Evolutionary conservation across 2,888 invertebrate genomes (phyloP), one percentile per base, ranked within the genome.

Genomic region (Nymphalis polychloros): DNA sequence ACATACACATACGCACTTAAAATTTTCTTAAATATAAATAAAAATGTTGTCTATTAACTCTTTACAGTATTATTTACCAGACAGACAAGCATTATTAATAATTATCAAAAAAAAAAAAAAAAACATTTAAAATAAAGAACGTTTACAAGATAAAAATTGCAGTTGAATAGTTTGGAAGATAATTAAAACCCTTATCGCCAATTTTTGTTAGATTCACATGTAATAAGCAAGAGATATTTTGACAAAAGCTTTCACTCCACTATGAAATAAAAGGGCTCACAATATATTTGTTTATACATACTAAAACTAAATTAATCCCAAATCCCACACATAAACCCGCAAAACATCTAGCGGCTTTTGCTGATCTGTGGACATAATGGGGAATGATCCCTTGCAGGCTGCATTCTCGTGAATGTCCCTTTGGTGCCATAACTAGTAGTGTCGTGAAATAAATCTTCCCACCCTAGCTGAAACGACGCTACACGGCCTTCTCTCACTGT

Each of bases 391-490:
- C 75, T 79, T 86, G 88, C 88, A 87, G 85, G 79, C 84, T 89
- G 89, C 89, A 89, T 85, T 86, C 86, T 79, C 75, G 76, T 76
- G 69, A 79, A 77, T 78, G 83, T 90, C 90, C 90, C 90, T 87
- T 87, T 79, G 87, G 90, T 85, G 82, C 89, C 84, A 84, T 90
- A 90, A 90, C 90, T 88, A 85, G 85, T 84, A 76, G 83, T 87
- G 89, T 89, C 88, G 82, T 86, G 88, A 89, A 85, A 92, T 92
- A 92, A 92, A 92, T 92, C 92, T 90, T 84, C 74, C 85, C 87
- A 84, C 92, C 91, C 92, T 83, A 79, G 78, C 77, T 77, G 75
- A 75, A 76, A 77, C 79, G 83, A 81, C 78, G 83, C 80, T 82
- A 81, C 86, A 87, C 86, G 87, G 86, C 85, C 86, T 83, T 82